Base-by-base conservation (phyloP, 2,888 invertebrate species). In the Drosophila nigricruria region DNA sequence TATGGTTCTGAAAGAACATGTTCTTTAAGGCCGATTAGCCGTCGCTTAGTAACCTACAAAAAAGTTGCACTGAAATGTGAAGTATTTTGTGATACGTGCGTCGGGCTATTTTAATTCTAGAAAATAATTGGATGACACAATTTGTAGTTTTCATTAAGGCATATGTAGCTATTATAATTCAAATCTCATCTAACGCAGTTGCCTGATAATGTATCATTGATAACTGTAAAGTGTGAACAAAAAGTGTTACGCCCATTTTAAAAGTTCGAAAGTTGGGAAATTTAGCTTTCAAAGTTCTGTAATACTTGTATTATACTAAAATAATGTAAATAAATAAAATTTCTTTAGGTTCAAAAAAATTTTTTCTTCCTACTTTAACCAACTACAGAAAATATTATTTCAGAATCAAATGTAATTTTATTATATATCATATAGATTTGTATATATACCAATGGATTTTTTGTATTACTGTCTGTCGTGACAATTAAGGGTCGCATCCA, bases 401-500 rank as follows among this genome's bases (percentile, higher is more conserved):
- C 30, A 2, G 9, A 25, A 18, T 10, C 8, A 9, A 12, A 30
- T 18, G 30, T 12, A 12, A 3, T 6, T 49, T 20, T 14, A 20
- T 18, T 30, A 30, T 18, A 18, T 2, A 18, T 18, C 30, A 32
- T 49, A 14, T 18, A 49, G 18, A 32, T 49, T 30, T 32, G 5
- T 18, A 49, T 38, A 25, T 38, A 38, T 83, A 92, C 92, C 77
- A 90, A 93, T 92, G 94, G 94, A 84, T 94, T 94, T 18, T 79
- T 79, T 30, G 74, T 40, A 38, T 77, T 57, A 20, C 63, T 78
- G 49, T 92, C 90, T 18, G 96, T 95, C n/a, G 95, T 96, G 81
- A 96, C 95, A 50, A 96, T 94, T 81, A 96, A 94, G 79, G 94
- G 94, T 91, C 94, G 94, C 90, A 94, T 94, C 93, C 93, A 95